Evolutionary conservation across 1,140 invertebrate genomes (phyloP), one percentile per base, ranked within the genome.

Genomic region (Xylocopa sonorina): DNA sequence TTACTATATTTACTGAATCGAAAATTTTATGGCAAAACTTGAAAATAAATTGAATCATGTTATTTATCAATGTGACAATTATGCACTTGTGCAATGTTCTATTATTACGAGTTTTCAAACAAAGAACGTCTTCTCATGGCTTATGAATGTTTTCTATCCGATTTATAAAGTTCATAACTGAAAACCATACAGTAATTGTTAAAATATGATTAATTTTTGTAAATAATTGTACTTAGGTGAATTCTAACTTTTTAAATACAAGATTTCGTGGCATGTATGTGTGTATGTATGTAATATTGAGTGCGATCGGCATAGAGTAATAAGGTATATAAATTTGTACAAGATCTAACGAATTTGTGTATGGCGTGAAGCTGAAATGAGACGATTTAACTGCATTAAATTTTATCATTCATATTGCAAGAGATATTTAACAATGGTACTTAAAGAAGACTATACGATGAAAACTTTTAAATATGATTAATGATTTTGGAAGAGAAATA

Each of bases 1-100:
- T 91, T 97, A 10, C 93, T 97, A 55, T 95, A 95, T 90, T 93
- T 97, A 67, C 91, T 97, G 18, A 97, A 97, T 90, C 94, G 95
- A 74, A 97, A 97, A 90, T 97, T 97, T 92, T 97, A 97, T 88
- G 95, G 95, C 51, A 95, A 96, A 88, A 92, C 68, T 63, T 78
- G 69, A 78, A 55, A 12, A 12, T n/a, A 41, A 53, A 43, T 51
- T 34, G 7, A 48, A 63, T 27, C 55, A 32, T 46, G 24, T 73
- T 34, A 50, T 18, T 48, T 16, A 55, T 41, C 12, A 34, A 24
- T 64, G 55, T 41, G 57, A 63, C 32, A 38, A 18, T 43, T 72
- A 62, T 63, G 68, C 57, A 43, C 48, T 55, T 63, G 57, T 63
- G 67, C 58, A 69, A 71, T 78, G 53, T 71, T 50, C 24, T 50